Conservation (phyloP, 2,888 invertebrate genomes). For the Epirrita christyi region DNA sequence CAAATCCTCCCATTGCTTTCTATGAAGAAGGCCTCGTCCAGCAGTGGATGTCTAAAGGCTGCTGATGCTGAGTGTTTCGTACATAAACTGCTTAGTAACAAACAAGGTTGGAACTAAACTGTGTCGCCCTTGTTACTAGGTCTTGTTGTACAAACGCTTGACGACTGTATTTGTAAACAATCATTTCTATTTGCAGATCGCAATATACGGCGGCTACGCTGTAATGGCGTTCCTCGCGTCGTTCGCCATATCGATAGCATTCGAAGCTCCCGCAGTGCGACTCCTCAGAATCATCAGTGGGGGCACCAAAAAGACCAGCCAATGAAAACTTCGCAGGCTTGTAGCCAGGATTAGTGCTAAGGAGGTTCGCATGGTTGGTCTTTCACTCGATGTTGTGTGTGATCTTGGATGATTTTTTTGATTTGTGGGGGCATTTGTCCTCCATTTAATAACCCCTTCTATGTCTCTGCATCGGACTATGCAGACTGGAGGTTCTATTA, state of each 20-base stretch:
- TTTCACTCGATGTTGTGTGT: not conserved
- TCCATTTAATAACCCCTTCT: too few species aligned
- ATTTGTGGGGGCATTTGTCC: not conserved
- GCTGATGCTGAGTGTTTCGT: too few species aligned
- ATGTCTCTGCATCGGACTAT: too few species aligned
- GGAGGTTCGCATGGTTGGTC: not conserved
- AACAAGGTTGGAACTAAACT: too few species aligned
- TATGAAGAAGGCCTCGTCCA: too few species aligned
- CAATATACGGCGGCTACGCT: slow-evolving; percentile 90
- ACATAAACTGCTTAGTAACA: too few species aligned
- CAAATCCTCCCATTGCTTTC: too few species aligned
- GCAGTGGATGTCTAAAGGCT: too few species aligned
- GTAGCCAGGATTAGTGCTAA: not conserved
- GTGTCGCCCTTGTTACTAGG: too few species aligned
- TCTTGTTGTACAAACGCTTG: too few species aligned
- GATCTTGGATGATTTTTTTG: not conserved
- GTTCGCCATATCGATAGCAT: slow-evolving; percentile 90
- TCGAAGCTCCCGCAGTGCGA: slow-evolving; percentile 93
- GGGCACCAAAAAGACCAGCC: slow-evolving; percentile 58
- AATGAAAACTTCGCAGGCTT: slow-evolving; percentile 38
- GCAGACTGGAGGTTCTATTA: too few species aligned
- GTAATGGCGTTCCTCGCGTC: slow-evolving; percentile 91
- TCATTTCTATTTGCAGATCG: slow-evolving; percentile 56
- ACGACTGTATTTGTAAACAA: not conserved
- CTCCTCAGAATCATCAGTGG: slow-evolving; percentile 88